These are phyloP conservation scores for Isurus oxyrinchus DNA, from an alignment of 2,113 vertebrate genomes.

Conservation along the genomic window DNA sequence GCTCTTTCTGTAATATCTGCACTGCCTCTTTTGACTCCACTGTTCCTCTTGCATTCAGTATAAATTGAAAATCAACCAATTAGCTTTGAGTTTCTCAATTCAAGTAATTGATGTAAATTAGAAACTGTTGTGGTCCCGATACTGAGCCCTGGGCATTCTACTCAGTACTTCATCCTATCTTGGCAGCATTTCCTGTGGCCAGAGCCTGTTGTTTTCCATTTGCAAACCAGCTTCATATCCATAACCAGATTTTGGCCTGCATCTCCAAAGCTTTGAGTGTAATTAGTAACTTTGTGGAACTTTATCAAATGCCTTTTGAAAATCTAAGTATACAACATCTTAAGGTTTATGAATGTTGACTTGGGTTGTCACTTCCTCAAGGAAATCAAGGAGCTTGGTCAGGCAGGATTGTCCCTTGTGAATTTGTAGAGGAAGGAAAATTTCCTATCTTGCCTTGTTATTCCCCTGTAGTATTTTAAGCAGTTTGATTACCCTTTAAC, in stretches of 20 bases:
- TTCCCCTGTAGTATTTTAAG: background rate
- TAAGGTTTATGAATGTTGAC: background rate
- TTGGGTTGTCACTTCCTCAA: background rate
- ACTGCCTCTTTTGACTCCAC: background rate
- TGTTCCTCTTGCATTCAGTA: background rate
- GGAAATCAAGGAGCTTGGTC: background rate
- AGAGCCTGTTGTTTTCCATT: background rate
- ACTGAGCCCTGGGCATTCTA: background rate
- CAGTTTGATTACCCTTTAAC: background rate
- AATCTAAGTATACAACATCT: background rate
- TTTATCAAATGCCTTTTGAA: background rate
- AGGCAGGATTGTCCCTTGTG: background rate
- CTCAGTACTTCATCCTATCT: background rate
- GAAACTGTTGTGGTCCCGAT: background rate
- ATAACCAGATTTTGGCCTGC: background rate
- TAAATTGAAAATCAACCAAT: background rate
- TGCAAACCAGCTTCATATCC: background rate
- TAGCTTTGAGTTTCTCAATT: background rate
- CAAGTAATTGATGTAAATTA: background rate
- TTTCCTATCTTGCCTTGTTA: conserved; percentile 1
- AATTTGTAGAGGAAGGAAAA: background rate
- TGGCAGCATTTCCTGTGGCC: background rate
- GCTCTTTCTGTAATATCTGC: background rate
- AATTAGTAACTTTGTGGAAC: background rate
- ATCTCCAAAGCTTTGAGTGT: background rate